Evolutionary conservation across 2,113 vertebrate genomes (phyloP).

Genomic region (Loxodonta africana): DNA sequence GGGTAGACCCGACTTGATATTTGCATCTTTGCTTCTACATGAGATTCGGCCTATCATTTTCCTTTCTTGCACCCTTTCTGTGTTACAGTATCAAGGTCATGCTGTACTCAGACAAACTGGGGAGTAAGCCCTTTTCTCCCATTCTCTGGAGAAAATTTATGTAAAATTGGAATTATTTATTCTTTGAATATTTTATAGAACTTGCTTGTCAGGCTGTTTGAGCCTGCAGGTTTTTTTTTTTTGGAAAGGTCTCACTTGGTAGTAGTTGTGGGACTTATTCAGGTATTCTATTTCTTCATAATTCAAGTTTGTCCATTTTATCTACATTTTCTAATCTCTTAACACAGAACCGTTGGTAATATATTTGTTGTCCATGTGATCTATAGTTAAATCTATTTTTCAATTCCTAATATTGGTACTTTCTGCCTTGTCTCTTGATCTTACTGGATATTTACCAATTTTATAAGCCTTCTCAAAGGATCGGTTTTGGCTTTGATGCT

Average conservation of each 20-base stretch:
- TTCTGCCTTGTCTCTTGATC: background rate
- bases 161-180: background rate
- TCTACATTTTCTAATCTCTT: background rate
- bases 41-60: background rate
- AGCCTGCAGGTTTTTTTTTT: background rate
- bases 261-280: background rate
- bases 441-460: background rate
- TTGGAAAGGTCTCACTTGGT: background rate
- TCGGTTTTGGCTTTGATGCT: background rate
- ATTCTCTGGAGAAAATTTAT: background rate
- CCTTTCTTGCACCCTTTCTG: background rate
- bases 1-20: background rate
- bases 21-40: slow-evolving; percentile 14
- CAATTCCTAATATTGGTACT: background rate
- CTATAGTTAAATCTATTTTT: background rate
- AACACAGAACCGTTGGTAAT: no score
- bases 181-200: background rate
- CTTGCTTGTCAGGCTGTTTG: background rate
- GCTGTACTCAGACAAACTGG: background rate
- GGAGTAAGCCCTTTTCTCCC: background rate
- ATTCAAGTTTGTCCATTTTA: background rate
- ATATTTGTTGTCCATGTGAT: background rate
- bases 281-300: background rate
- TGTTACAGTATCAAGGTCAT: background rate
- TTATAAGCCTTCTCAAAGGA: background rate